Evolutionary conservation across 2,888 invertebrate species (phyloP).

Genomic region (Plagiodera versicolora): DNA sequence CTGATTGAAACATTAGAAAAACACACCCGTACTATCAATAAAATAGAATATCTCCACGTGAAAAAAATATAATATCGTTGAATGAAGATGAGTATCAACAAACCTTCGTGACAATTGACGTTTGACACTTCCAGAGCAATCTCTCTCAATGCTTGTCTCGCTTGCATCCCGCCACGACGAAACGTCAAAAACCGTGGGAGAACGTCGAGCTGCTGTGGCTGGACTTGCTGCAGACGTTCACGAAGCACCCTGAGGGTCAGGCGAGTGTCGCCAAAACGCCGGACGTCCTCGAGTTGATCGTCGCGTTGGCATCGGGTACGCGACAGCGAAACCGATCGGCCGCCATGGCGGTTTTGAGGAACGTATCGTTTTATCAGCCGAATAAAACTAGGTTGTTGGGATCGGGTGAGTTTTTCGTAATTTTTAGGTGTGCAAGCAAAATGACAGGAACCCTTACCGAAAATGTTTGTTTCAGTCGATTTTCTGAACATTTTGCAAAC

Average conservation of each 20-base stretch:
- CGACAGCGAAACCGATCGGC: conserved; percentile 45
- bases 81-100: too few relatives aligned
- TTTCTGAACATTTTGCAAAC: conserved; percentile 56
- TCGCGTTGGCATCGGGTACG: conserved; percentile 43
- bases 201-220: conserved; percentile 59
- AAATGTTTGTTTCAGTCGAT: conserved; percentile 54
- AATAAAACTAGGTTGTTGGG: conserved; percentile 59
- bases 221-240: conserved; percentile 58
- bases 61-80: too few relatives aligned
- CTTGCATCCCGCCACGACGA: conserved; percentile 59
- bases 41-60: too few relatives aligned
- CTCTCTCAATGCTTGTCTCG: conserved; percentile 56
- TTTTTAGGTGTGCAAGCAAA: too few relatives aligned
- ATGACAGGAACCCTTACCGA: too few relatives aligned
- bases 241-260: conserved; percentile 61
- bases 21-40: too few relatives aligned
- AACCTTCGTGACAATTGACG: neutral
- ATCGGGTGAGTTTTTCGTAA: conserved; percentile 57
- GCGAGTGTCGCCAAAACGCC: conserved; percentile 55
- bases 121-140: conserved; percentile 51
- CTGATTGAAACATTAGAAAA: too few relatives aligned
- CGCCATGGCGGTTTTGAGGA: conserved; percentile 59
- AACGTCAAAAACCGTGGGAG: conserved; percentile 59
- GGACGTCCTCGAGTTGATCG: conserved; percentile 51
- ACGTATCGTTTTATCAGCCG: conserved; percentile 59